Percentiles rank a stretch among this genome's conserved stretches.
These are phyloP conservation scores for Todiramphus chloris DNA, from an alignment of 2,113 vertebrate genomes.

Conservation along the genomic window DNA sequence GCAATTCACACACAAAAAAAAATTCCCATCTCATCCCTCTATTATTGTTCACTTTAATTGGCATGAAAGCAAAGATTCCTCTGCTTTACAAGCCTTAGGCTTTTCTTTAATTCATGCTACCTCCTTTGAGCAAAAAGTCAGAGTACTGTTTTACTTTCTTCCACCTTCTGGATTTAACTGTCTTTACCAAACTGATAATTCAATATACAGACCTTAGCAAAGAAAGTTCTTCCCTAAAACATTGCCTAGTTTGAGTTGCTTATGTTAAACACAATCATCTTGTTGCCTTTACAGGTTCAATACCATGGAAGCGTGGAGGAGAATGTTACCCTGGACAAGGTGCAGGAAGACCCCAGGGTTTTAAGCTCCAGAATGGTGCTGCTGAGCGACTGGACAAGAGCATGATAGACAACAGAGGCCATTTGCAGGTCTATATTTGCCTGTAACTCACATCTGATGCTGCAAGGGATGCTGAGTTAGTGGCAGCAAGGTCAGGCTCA, in stretches of 20 bases:
- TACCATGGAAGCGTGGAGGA: background rate
- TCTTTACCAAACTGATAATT: background rate
- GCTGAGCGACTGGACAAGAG: background rate
- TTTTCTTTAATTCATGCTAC: background rate
- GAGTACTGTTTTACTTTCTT: background rate
- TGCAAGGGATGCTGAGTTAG: background rate
- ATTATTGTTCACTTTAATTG: background rate
- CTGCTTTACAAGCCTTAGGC: background rate
- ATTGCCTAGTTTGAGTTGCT: background rate
- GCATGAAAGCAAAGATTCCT: background rate
- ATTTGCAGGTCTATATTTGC: background rate
- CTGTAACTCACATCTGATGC: background rate
- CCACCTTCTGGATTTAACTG: background rate
- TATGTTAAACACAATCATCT: background rate
- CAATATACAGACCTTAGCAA: background rate
- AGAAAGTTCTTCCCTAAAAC: background rate
- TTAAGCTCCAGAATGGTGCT: background rate
- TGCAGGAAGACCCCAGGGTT: background rate
- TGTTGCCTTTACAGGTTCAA: background rate
- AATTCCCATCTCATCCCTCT: background rate
- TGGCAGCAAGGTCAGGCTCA: background rate
- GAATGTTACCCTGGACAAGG: background rate
- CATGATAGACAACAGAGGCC: background rate
- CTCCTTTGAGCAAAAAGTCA: background rate
- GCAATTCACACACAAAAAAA: background rate